phyloP scores from a whole-genome alignment of 2,113 vertebrate species.

The Leucosticte australis region DNA sequence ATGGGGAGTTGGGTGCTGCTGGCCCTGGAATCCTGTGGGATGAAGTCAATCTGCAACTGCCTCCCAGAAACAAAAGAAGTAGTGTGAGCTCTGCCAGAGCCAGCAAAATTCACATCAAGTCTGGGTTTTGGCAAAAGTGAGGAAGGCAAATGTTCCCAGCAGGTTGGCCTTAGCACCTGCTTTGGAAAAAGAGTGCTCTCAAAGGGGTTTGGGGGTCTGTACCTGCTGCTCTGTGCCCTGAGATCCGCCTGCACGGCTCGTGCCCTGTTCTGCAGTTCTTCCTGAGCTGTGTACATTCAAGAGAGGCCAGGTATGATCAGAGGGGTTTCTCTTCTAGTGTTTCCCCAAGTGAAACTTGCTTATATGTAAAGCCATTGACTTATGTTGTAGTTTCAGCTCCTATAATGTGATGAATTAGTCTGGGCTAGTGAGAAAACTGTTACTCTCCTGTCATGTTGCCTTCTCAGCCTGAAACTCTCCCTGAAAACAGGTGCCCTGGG shows the following conservation, averaged over 20 bases:
- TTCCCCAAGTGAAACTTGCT: background rate
- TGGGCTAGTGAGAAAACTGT: background rate
- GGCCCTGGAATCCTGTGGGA: background rate
- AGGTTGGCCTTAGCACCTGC: background rate
- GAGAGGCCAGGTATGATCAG: background rate
- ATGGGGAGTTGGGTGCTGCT: background rate
- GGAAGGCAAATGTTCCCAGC: background rate
- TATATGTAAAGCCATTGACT: background rate
- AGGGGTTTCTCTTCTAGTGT: background rate
- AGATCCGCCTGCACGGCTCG: fast-evolving
- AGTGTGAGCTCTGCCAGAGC: background rate
- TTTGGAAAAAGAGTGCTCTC: background rate
- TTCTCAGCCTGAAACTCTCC: background rate
- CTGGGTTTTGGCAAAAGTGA: background rate
- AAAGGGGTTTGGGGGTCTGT: fast-evolving
- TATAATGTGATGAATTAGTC: background rate
- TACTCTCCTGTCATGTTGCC: background rate
- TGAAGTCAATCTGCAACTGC: background rate
- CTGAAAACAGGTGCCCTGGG: background rate
- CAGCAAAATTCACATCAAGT: fast-evolving
- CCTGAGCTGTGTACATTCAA: fast-evolving
- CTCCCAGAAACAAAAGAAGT: background rate
- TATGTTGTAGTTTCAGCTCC: background rate
- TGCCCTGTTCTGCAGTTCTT: background rate
- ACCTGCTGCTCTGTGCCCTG: background rate